A percentile compares a stretch with the other conserved stretches of the same genome.
Evolutionary conservation across 2,797 vertebrate genomes (phyloP).

Genomic region (Scyliorhinus canicula): DNA sequence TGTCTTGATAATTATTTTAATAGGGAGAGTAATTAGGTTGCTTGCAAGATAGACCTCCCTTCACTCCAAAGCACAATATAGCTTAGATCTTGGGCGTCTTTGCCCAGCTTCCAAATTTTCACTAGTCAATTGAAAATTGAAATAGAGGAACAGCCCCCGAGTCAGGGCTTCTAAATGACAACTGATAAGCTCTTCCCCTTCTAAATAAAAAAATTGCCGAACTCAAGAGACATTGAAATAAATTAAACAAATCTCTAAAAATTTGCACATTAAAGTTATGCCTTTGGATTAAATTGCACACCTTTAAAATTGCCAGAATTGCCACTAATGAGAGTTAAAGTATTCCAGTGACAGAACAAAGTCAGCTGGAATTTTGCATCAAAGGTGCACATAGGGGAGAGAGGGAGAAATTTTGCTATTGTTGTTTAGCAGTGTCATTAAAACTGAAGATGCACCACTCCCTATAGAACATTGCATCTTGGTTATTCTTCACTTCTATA

Average conservation of each 20-base stretch:
- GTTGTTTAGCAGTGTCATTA: neutral
- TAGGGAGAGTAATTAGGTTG: neutral
- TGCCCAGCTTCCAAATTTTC: neutral
- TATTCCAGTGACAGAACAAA: neutral
- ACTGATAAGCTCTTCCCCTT: neutral
- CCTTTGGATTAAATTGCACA: neutral
- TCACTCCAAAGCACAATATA: neutral
- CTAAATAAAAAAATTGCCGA: neutral
- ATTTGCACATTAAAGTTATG: neutral
- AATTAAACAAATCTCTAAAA: neutral
- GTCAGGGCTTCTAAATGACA: neutral
- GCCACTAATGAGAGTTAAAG: neutral
- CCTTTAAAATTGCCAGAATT: conserved; percentile 4
- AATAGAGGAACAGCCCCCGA: neutral
- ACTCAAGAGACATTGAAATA: neutral
- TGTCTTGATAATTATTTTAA: neutral
- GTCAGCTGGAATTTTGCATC: neutral
- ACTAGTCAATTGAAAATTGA: neutral
- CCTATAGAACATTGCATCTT: neutral
- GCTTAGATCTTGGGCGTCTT: neutral
- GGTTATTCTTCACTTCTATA: neutral
- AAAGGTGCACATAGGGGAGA: no score
- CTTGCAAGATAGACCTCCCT: neutral
- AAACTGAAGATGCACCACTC: conserved; percentile 3
- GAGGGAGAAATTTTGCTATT: neutral